These are phyloP conservation scores for Turdus rufiventris DNA, from an alignment of 2,113 vertebrate species.

Conservation along the genomic window DNA sequence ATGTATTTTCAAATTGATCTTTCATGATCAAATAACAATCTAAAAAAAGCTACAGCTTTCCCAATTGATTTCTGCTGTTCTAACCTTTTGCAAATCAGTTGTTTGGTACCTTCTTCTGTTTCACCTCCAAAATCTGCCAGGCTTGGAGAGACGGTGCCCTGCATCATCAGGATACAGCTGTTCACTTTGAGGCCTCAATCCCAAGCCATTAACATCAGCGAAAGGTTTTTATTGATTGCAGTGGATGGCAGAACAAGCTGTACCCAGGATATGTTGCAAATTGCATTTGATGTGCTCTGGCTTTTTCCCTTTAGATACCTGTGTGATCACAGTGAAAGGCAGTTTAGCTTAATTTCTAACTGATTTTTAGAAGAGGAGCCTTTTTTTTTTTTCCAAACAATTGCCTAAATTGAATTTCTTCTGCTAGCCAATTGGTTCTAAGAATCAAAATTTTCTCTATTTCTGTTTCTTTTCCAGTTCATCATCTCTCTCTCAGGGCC, in stretches of 20 bases:
- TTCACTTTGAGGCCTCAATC: neutral
- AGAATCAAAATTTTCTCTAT: neutral
- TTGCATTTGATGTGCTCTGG: neutral
- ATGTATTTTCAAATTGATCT: neutral
- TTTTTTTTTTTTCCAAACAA: neutral
- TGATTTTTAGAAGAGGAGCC: neutral
- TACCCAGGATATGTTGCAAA: neutral
- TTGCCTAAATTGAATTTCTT: neutral
- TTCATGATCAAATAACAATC: neutral
- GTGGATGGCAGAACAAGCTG: neutral
- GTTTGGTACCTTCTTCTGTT: neutral
- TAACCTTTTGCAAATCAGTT: neutral
- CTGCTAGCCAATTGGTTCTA: neutral
- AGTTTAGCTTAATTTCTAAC: neutral
- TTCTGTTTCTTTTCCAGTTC: neutral
- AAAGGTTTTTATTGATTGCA: neutral
- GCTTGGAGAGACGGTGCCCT: neutral
- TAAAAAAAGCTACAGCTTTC: neutral
- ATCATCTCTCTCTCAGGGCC: neutral
- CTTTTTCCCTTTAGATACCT: neutral
- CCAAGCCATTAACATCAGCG: neutral
- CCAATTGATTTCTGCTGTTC: neutral
- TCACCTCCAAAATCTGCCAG: neutral
- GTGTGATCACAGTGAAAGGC: neutral
- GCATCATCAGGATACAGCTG: neutral